phyloP scores from a whole-genome alignment of 1,140 invertebrate genomes.

The Helicoverpa zea region DNA sequence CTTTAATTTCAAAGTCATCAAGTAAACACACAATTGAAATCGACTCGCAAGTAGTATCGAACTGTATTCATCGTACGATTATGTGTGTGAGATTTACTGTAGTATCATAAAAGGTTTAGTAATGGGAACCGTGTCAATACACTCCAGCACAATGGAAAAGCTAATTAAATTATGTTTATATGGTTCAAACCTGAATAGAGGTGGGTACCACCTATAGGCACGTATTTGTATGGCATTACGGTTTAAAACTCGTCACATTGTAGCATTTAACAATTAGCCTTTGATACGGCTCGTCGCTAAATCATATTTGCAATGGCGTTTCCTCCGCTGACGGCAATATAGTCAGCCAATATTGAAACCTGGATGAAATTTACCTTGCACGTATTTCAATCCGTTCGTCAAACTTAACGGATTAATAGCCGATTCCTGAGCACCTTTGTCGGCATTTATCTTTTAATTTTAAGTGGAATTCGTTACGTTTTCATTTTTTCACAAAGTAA shows the following conservation, averaged over 20 bases:
- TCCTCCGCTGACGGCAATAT: slow-evolving; percentile 73
- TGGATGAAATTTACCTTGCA: slow-evolving; percentile 68
- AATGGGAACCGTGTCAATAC: neutral
- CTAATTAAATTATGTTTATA: slow-evolving; percentile 13
- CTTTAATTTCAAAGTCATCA: too few relatives aligned
- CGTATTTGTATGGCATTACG: neutral
- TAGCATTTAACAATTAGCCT: slow-evolving; percentile 72
- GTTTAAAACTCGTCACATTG: slow-evolving; percentile 44
- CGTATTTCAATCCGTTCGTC: slow-evolving; percentile 52
- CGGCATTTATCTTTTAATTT: too few relatives aligned
- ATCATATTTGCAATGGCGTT: slow-evolving; percentile 77
- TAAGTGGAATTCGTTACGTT: neutral
- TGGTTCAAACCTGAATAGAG: neutral
- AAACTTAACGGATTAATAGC: neutral
- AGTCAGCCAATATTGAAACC: slow-evolving; percentile 69
- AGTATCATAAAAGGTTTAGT: neutral
- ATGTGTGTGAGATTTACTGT: neutral
- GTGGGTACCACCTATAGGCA: neutral
- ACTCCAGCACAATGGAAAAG: neutral
- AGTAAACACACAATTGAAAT: too few relatives aligned
- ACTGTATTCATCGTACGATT: too few relatives aligned
- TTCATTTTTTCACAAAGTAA: neutral
- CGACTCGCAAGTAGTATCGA: too few relatives aligned
- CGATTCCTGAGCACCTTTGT: too few relatives aligned
- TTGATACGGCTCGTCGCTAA: slow-evolving; percentile 74